These are phyloP conservation scores for Lochmaea capreae DNA, from an alignment of 2,888 invertebrate genomes.

Conservation along the genomic window DNA sequence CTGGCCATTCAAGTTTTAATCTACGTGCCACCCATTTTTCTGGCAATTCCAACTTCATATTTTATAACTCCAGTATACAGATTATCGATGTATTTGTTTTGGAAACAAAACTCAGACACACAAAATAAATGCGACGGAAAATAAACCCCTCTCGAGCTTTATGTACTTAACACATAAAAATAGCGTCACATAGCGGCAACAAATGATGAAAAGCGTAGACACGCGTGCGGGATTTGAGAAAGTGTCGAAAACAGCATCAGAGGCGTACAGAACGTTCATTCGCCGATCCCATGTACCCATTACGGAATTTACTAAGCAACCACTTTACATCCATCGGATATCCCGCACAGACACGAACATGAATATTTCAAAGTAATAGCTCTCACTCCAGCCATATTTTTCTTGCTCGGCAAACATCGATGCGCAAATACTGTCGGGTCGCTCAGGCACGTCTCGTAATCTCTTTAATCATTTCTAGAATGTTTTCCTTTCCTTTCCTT, in stretches of 20 bases:
- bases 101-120: neutral
- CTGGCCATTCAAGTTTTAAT: too few species aligned
- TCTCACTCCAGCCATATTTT: conserved; percentile 55
- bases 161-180: conserved; percentile 10
- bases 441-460: conserved; percentile 45
- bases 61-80: too few species aligned
- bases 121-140: neutral
- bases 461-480: conserved; percentile 46
- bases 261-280: conserved; percentile 39
- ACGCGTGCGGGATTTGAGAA: conserved; percentile 45
- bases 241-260: conserved; percentile 41
- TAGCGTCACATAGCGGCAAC: conserved; percentile 50
- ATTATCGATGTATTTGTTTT: neutral
- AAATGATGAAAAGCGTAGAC: conserved; percentile 52
- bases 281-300: conserved; percentile 49
- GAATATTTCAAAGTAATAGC: conserved; percentile 61
- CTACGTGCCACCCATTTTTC: too few species aligned
- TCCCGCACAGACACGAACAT: conserved; percentile 60
- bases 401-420: conserved; percentile 55
- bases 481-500: conserved; percentile 43
- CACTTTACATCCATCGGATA: conserved; percentile 60
- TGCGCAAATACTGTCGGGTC: conserved; percentile 43
- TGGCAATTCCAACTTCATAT: too few species aligned
- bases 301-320: conserved; percentile 57
- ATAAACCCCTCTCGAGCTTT: neutral